Conservation (phyloP, 2,888 invertebrate genomes). For the Teleiodes luculella region DNA sequence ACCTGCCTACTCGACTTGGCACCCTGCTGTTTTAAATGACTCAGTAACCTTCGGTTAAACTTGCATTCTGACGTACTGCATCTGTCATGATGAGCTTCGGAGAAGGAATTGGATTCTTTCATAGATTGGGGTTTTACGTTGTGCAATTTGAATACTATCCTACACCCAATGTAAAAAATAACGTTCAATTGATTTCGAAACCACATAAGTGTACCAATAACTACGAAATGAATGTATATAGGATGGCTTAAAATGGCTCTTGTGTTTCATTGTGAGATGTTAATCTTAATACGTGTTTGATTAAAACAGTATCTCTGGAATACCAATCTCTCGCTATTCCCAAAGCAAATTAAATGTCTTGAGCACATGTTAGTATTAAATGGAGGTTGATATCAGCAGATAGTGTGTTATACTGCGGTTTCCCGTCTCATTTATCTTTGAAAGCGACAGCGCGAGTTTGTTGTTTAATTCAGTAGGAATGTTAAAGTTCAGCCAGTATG, state of each 20-base stretch:
- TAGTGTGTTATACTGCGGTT: slow-evolving; percentile 4
- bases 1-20: slow-evolving; percentile 3
- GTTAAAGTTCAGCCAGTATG: slow-evolving; percentile 20
- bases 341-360: not conserved
- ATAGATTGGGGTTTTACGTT: too few species aligned
- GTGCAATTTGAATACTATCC: too few species aligned
- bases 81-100: not conserved
- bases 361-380: not conserved
- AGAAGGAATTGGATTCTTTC: not conserved
- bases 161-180: too few species aligned
- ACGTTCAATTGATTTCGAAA: too few species aligned
- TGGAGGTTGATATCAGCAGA: not conserved
- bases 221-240: too few species aligned
- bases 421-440: slow-evolving; percentile 6
- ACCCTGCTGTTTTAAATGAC: slow-evolving; percentile 3
- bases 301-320: too few species aligned
- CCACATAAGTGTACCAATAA: too few species aligned
- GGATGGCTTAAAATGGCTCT: too few species aligned
- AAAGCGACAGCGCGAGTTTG: not conserved
- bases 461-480: slow-evolving; percentile 13
- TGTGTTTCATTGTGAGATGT: too few species aligned
- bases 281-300: too few species aligned
- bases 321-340: not conserved
- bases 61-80: not conserved
- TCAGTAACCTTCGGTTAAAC: not conserved